Evolutionary conservation across 2,113 vertebrate genomes (phyloP).

Genomic region (Archilochus colubris): DNA sequence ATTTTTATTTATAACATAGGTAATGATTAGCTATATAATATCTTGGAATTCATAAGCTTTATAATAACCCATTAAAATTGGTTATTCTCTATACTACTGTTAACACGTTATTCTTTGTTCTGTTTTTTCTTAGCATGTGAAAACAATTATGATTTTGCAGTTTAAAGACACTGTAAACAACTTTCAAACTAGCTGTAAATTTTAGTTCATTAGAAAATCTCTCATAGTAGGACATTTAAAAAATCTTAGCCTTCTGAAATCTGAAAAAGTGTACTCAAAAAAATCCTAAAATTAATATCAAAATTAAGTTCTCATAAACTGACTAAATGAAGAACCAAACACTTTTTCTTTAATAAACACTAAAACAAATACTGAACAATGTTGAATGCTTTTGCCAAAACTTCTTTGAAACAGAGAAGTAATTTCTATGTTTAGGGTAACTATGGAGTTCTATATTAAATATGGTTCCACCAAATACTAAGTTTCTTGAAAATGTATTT

Average conservation of each 20-base stretch:
- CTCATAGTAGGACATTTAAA: not conserved
- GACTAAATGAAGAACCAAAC: not conserved
- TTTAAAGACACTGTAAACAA: not conserved
- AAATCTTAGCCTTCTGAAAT: not conserved
- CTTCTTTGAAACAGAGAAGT: not conserved
- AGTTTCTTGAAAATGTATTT: not conserved
- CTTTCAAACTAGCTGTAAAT: not conserved
- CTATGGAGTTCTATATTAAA: not conserved
- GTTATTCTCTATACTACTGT: not conserved
- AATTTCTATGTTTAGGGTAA: not conserved
- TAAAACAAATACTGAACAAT: not conserved
- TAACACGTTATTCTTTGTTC: not conserved
- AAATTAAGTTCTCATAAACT: not conserved
- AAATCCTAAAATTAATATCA: not conserved
- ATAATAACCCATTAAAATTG: not conserved
- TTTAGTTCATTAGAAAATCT: not conserved
- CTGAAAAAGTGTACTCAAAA: not conserved
- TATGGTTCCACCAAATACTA: not conserved
- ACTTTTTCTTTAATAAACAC: not conserved
- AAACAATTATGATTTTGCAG: not conserved
- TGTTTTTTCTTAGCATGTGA: not conserved
- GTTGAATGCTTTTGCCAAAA: not conserved
- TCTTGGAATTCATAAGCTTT: not conserved
- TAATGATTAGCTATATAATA: rapidly evolving
- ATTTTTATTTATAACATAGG: not conserved